Conservation (phyloP, 2,888 invertebrate species). For the Altica lythri region DNA sequence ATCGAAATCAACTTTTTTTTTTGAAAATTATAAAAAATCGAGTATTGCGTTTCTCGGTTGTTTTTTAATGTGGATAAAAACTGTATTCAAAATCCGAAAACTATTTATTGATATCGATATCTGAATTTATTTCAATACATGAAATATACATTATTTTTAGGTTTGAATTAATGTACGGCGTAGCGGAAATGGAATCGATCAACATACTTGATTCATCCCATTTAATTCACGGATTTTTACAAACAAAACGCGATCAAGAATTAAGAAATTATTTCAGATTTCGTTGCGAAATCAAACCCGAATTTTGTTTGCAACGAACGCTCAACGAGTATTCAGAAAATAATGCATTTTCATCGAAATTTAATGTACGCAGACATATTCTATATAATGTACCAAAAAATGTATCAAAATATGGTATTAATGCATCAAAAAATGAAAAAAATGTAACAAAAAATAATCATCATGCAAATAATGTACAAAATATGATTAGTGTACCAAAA, state of each 20-base stretch:
- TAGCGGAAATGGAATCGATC: constrained; percentile 81
- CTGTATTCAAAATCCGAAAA: not conserved
- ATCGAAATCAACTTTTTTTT: no score
- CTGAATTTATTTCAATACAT: not conserved
- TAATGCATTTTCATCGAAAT: no score
- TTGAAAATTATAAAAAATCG: not conserved
- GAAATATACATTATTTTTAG: constrained; percentile 56
- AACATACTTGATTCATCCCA: constrained; percentile 75
- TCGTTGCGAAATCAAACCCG: constrained; percentile 76
- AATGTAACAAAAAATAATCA: no score
- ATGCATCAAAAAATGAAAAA: no score
- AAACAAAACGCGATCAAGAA: constrained; percentile 76
- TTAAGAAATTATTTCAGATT: constrained; percentile 78
- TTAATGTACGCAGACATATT: no score
- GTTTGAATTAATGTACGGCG: constrained; percentile 85
- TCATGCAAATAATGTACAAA: no score
- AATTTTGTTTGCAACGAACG: constrained; percentile 67
- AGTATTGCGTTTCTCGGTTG: not conserved
- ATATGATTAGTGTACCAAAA: no score
- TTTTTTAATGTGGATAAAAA: not conserved
- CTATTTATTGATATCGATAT: not conserved
- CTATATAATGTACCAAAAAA: no score
- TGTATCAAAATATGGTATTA: no score
- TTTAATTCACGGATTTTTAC: constrained; percentile 73
- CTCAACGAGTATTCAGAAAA: constrained; percentile 62